Conservation (phyloP, 1,140 invertebrate species). For the Antheraea pernyi region DNA sequence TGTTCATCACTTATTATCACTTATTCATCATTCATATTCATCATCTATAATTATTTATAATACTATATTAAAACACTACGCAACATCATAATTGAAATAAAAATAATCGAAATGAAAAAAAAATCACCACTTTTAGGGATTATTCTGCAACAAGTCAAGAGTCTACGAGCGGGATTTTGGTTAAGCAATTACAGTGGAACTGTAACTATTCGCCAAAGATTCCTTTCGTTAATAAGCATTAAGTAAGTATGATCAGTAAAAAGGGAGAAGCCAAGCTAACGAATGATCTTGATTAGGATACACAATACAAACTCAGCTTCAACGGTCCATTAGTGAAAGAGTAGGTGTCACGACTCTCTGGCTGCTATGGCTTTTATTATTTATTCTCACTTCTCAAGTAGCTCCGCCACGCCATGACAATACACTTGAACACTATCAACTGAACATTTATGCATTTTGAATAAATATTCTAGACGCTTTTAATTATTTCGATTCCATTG, state of each 20-base stretch:
- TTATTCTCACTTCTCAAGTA: slow-evolving; percentile 37
- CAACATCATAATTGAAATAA: too few species aligned
- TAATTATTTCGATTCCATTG: not conserved
- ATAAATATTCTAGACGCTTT: slow-evolving; percentile 6
- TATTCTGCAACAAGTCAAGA: not conserved
- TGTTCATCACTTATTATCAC: too few species aligned
- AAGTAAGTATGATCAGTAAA: slow-evolving; percentile 47
- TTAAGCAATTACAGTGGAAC: too few species aligned
- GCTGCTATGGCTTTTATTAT: slow-evolving; percentile 54
- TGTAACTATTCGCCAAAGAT: not conserved
- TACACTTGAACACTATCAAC: slow-evolving; percentile 44
- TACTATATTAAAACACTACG: too few species aligned
- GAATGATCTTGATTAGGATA: slow-evolving; percentile 67
- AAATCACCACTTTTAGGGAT: not conserved
- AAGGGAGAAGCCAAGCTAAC: slow-evolving; percentile 48
- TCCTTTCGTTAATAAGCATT: not conserved
- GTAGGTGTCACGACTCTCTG: slow-evolving; percentile 65
- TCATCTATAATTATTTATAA: too few species aligned
- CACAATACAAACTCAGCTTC: slow-evolving; percentile 54
- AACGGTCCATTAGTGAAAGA: slow-evolving; percentile 67
- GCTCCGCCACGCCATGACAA: slow-evolving; percentile 19
- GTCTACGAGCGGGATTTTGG: too few species aligned
- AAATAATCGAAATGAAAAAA: too few species aligned
- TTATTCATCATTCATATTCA: too few species aligned
- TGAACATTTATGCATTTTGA: slow-evolving; percentile 48